phyloP scores from a whole-genome alignment of 2,797 vertebrate species.

The Esox lucius region DNA sequence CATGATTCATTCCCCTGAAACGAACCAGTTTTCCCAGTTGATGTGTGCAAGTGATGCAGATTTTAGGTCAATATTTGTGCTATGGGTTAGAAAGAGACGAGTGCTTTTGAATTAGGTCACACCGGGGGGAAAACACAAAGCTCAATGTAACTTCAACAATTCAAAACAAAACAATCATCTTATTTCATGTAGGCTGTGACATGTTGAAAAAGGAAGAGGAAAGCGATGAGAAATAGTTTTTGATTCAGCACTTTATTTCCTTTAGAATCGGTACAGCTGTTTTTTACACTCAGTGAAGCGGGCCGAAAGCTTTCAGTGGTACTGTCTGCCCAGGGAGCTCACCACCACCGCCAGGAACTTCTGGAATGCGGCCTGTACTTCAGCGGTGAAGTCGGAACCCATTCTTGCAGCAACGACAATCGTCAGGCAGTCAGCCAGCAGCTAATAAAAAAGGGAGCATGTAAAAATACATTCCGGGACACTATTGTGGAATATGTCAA shows the following conservation, averaged over 20 bases:
- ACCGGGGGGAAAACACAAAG: no score
- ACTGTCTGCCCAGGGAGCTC: slow-evolving; percentile 71
- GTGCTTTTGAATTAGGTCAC: background rate
- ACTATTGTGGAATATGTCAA: background rate
- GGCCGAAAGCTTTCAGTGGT: slow-evolving; percentile 62
- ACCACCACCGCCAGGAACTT: slow-evolving; percentile 69
- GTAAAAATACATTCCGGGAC: background rate
- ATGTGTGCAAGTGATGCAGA: no score
- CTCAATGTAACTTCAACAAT: no score
- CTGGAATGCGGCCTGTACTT: slow-evolving; percentile 74
- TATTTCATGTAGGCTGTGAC: no score
- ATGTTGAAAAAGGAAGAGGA: no score
- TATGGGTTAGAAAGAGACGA: background rate
- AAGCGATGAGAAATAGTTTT: no score
- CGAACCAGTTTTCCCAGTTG: no score
- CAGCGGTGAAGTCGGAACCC: slow-evolving; percentile 61
- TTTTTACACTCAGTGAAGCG: background rate
- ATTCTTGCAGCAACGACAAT: slow-evolving; percentile 64
- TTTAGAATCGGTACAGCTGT: no score
- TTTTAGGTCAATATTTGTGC: background rate
- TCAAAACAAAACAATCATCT: no score
- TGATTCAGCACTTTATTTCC: no score
- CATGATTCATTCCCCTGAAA: no score
- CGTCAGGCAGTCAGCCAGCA: slow-evolving; percentile 71
- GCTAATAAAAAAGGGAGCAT: slow-evolving; percentile 43